These are phyloP conservation scores for western clawed frog (Xenopus tropicalis) DNA, from an alignment of 2,113 vertebrate genomes.

Conservation along the genomic window DNA sequence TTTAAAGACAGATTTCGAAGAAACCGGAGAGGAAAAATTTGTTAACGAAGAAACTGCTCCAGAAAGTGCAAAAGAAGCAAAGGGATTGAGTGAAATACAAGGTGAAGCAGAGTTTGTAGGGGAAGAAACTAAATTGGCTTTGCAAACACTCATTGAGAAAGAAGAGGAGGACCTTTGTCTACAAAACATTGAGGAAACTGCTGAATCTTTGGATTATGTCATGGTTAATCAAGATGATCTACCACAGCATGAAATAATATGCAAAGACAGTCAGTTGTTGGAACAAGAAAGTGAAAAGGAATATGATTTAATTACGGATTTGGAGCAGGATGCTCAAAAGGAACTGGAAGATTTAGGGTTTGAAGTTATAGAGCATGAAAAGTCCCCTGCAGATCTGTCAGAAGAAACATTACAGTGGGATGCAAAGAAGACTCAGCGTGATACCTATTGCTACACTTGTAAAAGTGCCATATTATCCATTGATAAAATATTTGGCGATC, in stretches of 20 bases:
- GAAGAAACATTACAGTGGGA: too few species aligned
- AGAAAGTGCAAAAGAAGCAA: not conserved
- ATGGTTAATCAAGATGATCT: constrained; percentile 71
- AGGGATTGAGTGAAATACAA: not conserved
- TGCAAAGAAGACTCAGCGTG: constrained; percentile 67
- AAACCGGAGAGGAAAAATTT: not conserved
- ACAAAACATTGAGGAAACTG: constrained; percentile 59
- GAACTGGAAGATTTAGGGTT: constrained; percentile 69
- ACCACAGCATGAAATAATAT: constrained; percentile 53
- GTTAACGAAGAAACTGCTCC: not conserved
- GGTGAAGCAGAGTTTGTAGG: not conserved
- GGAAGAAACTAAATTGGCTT: not conserved
- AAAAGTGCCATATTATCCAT: constrained; percentile 75
- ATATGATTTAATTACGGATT: constrained; percentile 56
- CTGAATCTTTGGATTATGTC: constrained; percentile 74
- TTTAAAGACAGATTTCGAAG: not conserved
- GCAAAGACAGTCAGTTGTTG: constrained; percentile 59
- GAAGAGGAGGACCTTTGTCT: constrained; percentile 34
- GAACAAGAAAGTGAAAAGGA: constrained; percentile 51
- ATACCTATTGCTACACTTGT: constrained; percentile 84
- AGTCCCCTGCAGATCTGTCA: constrained; percentile 46
- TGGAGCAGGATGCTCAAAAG: constrained; percentile 50
- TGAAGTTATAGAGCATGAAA: constrained; percentile 72
- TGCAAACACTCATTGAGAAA: constrained; percentile 54
- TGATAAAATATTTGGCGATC: constrained; percentile 69